Percentiles rank a stretch among this genome's conserved stretches.
Evolutionary conservation across 2,113 vertebrate genomes (phyloP).

Genomic region (Rhynchomys soricoides): DNA sequence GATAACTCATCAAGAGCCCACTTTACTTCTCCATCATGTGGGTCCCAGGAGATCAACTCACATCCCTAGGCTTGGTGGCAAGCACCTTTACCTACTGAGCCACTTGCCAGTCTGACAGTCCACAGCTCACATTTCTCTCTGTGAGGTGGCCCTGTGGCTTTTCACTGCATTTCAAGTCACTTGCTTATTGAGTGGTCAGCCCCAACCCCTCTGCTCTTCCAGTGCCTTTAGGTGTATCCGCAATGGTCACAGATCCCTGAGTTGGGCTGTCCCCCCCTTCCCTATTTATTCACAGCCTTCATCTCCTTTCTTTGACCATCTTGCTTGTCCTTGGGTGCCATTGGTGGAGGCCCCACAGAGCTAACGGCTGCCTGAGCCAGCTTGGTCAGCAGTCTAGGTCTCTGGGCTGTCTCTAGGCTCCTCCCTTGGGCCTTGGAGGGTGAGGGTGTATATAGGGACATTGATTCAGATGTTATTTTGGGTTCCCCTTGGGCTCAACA

Average conservation of each 20-base stretch:
- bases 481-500: slow-evolving; percentile 63
- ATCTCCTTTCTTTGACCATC: not conserved
- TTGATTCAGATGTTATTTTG: slow-evolving; percentile 82
- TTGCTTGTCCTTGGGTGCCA: not conserved
- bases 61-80: too few relatives aligned
- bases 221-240: not conserved
- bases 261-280: not conserved
- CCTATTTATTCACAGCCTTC: not conserved
- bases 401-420: slow-evolving; percentile 50
- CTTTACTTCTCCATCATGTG: not conserved
- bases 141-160: not conserved
- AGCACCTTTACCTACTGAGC: not conserved
- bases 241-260: not conserved
- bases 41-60: not conserved
- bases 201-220: not conserved
- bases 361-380: slow-evolving; percentile 48
- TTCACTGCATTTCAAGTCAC: not conserved
- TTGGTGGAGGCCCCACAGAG: not conserved
- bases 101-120: not conserved
- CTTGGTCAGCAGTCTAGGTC: slow-evolving; percentile 44
- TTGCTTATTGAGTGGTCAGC: not conserved
- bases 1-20: not conserved
- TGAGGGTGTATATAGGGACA: slow-evolving; percentile 61
- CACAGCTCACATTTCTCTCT: not conserved
- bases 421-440: slow-evolving; percentile 20